These are phyloP conservation scores for Eufriesea mexicana DNA, from an alignment of 1,140 invertebrate genomes.

Conservation along the genomic window DNA sequence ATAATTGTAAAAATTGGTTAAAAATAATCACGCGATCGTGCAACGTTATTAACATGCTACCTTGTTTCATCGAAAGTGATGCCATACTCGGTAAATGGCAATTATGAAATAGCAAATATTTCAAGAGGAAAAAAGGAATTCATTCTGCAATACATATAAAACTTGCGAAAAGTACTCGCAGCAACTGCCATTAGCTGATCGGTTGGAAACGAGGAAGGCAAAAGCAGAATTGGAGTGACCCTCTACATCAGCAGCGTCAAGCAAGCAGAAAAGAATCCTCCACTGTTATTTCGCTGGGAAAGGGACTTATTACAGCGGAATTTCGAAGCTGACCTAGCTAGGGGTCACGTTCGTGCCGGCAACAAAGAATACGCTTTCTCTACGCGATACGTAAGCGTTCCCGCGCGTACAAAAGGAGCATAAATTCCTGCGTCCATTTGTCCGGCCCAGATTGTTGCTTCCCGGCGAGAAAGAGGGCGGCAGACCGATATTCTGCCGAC, in stretches of 20 bases:
- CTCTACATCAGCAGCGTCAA: too few relatives aligned
- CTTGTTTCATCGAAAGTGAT: too few relatives aligned
- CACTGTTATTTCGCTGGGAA: not conserved
- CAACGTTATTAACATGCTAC: too few relatives aligned
- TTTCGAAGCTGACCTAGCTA: not conserved
- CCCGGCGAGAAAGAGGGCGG: slow-evolving; percentile 15
- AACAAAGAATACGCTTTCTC: slow-evolving; percentile 30
- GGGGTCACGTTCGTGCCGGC: not conserved
- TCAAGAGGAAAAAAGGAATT: too few relatives aligned
- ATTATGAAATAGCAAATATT: too few relatives aligned
- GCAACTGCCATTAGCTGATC: too few relatives aligned
- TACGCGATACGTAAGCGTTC: slow-evolving; percentile 20
- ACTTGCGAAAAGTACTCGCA: too few relatives aligned
- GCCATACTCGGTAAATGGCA: too few relatives aligned
- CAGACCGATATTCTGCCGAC: slow-evolving; percentile 28
- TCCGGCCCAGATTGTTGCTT: slow-evolving; percentile 42
- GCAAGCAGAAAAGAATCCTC: not conserved
- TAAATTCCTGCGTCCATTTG: slow-evolving; percentile 43
- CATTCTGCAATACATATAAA: too few relatives aligned
- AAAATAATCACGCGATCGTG: too few relatives aligned
- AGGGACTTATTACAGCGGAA: not conserved
- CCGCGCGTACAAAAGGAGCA: slow-evolving; percentile 27
- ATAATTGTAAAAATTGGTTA: too few relatives aligned
- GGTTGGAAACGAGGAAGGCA: too few relatives aligned
- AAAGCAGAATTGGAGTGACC: not conserved